Conservation (phyloP, 2,113 vertebrate genomes). For the Sebastes fasciatus region DNA sequence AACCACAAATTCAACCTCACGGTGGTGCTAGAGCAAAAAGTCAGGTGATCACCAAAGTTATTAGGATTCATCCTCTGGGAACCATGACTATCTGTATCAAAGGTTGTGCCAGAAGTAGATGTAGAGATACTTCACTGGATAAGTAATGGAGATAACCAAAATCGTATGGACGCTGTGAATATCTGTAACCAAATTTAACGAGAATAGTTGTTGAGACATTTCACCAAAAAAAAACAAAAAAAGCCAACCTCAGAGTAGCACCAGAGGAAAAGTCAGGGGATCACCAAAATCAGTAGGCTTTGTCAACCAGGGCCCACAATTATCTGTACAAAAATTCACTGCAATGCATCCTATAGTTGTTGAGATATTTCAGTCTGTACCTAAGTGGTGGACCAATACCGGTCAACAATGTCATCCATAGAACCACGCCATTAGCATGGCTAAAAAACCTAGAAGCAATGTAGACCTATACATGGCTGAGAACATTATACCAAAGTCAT, state of each 20-base stretch:
- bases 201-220: background rate
- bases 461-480: background rate
- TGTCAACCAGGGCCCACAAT: background rate
- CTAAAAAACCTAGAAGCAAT: background rate
- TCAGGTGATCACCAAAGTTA: background rate
- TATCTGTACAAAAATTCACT: background rate
- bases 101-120: background rate
- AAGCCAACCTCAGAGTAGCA: background rate
- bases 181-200: background rate
- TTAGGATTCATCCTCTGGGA: background rate
- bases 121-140: background rate
- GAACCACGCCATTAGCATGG: background rate
- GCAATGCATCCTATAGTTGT: background rate
- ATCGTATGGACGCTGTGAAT: background rate
- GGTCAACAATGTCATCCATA: background rate
- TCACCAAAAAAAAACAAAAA: background rate
- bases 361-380: slow-evolving; percentile 6
- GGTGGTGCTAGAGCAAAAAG: background rate
- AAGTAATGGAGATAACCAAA: background rate
- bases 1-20: background rate
- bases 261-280: background rate
- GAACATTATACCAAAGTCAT: background rate
- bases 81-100: background rate
- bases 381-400: background rate
- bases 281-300: background rate